phyloP scores from a whole-genome alignment of 2,113 vertebrate species.

The Cromileptes altivelis region DNA sequence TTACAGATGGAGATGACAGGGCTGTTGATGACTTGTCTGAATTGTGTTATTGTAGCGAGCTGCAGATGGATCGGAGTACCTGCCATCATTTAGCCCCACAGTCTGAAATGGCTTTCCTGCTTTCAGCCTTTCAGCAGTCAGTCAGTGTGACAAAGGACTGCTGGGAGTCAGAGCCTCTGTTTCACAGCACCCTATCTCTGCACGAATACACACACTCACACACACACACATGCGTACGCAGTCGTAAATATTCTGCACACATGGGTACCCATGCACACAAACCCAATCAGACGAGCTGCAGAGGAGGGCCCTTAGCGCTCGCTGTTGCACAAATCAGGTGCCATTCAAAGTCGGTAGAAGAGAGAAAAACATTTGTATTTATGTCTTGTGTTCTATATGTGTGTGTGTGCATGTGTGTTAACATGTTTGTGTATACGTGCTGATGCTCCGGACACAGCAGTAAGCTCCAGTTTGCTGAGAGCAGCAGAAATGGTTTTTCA shows the following conservation, averaged over 20 bases:
- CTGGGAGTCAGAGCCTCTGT: slow-evolving; percentile 69
- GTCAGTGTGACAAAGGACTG: slow-evolving; percentile 78
- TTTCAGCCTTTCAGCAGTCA: slow-evolving; percentile 75
- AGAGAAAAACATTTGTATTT: slow-evolving; percentile 12
- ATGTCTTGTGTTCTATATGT: not conserved
- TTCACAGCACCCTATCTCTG: slow-evolving; percentile 52
- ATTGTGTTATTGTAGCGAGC: slow-evolving; percentile 71
- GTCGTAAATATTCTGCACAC: slow-evolving; percentile 64
- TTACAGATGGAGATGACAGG: slow-evolving; percentile 76
- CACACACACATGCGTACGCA: not conserved
- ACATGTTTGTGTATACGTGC: slow-evolving; percentile 19
- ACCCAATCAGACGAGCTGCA: slow-evolving; percentile 54
- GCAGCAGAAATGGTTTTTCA: slow-evolving; percentile 59
- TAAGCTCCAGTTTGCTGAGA: slow-evolving; percentile 66
- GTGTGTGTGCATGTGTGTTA: slow-evolving; percentile 32
- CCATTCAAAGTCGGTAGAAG: slow-evolving; percentile 44
- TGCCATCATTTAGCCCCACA: slow-evolving; percentile 75
- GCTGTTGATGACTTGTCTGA: slow-evolving; percentile 64
- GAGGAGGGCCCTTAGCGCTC: slow-evolving; percentile 20
- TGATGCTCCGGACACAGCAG: slow-evolving; percentile 40
- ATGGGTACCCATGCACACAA: slow-evolving; percentile 46
- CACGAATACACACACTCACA: slow-evolving; percentile 4
- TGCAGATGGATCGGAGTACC: slow-evolving; percentile 67
- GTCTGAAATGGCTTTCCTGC: slow-evolving; percentile 71
- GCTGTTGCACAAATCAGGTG: slow-evolving; percentile 45